phyloP scores from a whole-genome alignment of 2,888 invertebrate species.

The Trichogramma evanescens region DNA sequence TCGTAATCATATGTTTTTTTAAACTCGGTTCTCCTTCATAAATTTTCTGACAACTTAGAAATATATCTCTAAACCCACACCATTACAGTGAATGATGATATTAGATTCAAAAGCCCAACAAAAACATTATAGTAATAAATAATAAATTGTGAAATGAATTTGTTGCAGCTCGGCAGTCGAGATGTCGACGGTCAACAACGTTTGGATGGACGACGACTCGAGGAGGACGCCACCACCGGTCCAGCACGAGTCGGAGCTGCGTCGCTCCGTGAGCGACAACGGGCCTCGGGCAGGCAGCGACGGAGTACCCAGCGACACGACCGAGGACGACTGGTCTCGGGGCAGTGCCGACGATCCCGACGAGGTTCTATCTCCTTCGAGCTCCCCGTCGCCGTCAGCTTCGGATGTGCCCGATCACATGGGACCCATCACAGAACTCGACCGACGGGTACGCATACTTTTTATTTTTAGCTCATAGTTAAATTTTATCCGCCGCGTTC shows the following conservation, averaged over 20 bases:
- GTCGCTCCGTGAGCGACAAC: constrained; percentile 43
- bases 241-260: constrained; percentile 39
- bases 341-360: constrained; percentile 65
- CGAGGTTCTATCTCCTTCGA: constrained; percentile 45
- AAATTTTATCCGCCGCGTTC: too few species aligned
- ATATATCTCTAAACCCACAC: too few species aligned
- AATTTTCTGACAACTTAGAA: too few species aligned
- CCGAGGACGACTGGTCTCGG: constrained; percentile 67
- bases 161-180: constrained; percentile 40
- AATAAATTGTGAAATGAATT: background rate
- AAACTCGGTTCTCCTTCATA: too few species aligned
- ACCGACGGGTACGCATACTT: constrained; percentile 50
- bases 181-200: constrained; percentile 33
- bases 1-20: too few species aligned
- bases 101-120: too few species aligned
- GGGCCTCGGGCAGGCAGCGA: constrained; percentile 49
- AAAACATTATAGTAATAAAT: background rate
- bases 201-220: constrained; percentile 40
- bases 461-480: background rate
- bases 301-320: constrained; percentile 56
- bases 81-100: too few species aligned
- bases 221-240: constrained; percentile 12
- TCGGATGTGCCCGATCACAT: constrained; percentile 42
- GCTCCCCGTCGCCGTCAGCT: constrained; percentile 34
- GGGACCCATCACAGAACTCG: constrained; percentile 56